A percentile compares a stretch with the other conserved stretches of the same genome.
phyloP scores from a whole-genome alignment of 2,797 vertebrate genomes.

The Lycodopsis pacificus region DNA sequence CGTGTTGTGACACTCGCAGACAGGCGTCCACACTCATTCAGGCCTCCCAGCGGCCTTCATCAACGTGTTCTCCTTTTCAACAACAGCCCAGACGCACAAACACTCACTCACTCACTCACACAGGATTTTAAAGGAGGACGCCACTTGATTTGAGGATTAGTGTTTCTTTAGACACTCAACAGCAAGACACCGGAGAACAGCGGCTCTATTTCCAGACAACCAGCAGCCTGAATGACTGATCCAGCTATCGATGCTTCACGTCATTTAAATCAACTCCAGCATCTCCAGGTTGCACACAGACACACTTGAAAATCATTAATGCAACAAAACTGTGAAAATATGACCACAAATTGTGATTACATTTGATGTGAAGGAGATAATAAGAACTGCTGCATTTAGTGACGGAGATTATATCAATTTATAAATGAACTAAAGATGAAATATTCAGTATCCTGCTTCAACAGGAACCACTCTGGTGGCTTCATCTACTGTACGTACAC shows the following conservation, averaged over 20 bases:
- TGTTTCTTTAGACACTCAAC: constrained; percentile 39
- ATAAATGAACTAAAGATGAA: background rate
- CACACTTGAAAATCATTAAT: background rate
- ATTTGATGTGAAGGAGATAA: background rate
- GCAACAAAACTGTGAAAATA: background rate
- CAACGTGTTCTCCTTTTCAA: constrained; percentile 76
- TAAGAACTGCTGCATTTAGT: background rate
- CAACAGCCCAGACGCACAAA: constrained; percentile 42
- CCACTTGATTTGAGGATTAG: constrained; percentile 37
- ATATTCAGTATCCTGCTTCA: constrained; percentile 10
- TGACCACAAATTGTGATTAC: background rate
- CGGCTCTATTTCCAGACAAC: constrained; percentile 18
- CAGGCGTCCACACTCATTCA: constrained; percentile 59
- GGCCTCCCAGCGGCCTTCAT: constrained; percentile 73
- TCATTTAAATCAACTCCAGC: background rate
- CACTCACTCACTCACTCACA: too few species aligned
- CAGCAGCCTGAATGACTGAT: background rate
- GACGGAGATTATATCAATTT: background rate
- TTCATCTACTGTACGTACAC: too few species aligned
- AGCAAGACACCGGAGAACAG: constrained; percentile 35
- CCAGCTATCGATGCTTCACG: background rate
- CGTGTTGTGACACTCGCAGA: constrained; percentile 63
- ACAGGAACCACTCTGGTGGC: background rate
- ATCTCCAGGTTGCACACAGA: background rate
- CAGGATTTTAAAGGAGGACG: constrained; percentile 38